Percentiles rank a stretch among this genome's conserved stretches.
Evolutionary conservation across 2,113 vertebrate genomes (phyloP).

Genomic region (Eclectus roratus): DNA sequence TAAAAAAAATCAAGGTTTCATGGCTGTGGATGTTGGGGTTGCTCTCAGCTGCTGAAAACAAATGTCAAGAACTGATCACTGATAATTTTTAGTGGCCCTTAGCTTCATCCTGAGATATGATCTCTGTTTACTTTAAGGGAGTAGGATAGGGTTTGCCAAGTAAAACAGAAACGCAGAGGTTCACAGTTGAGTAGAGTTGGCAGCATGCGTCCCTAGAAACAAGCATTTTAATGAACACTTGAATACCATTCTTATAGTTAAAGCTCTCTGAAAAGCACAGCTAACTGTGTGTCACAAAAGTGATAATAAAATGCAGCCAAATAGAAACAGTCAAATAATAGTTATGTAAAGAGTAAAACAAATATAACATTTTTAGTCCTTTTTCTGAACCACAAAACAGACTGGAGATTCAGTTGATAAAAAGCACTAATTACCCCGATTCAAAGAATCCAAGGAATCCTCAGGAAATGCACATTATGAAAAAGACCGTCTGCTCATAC

Average conservation of each 20-base stretch:
- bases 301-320: conserved; percentile 30
- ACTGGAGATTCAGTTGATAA: not conserved
- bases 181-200: not conserved
- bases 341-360: conserved; percentile 18
- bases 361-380: not conserved
- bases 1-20: not conserved
- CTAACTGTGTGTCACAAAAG: not conserved
- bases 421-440: conserved; percentile 27
- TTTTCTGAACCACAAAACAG: not conserved
- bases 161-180: not conserved
- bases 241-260: not conserved
- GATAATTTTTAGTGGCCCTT: not conserved
- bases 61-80: not conserved
- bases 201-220: not conserved
- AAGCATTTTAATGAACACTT: conserved; percentile 37
- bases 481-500: not conserved
- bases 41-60: not conserved
- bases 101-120: not conserved
- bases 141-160: not conserved
- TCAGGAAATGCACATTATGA: not conserved
- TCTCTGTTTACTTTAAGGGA: not conserved
- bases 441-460: not conserved
- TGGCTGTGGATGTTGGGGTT: not conserved
- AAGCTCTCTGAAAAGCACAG: not conserved
- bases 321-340: conserved; percentile 4